Base-by-base conservation (phyloP, 2,113 vertebrate genomes). In the Phylloscopus trochilus region DNA sequence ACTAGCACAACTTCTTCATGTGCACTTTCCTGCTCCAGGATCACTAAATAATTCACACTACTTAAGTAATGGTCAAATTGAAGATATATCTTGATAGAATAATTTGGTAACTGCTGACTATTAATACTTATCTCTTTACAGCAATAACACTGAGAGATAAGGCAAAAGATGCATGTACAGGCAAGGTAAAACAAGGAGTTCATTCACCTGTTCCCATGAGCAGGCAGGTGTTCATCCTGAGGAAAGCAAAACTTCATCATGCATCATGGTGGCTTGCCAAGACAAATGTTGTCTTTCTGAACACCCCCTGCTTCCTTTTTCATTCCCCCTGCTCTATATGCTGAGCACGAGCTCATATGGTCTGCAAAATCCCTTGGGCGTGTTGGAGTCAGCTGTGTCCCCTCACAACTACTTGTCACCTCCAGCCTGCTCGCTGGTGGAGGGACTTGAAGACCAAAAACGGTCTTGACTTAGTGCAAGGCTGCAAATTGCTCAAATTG, bases 371-470 rank as follows among this genome's bases (percentile, higher is more conserved):
- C 8, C 27, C 22, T 35, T 70, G 41, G 35, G 10, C 27, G 28
- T 31, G 17, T 23, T 37, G 27, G 73, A 62, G 31, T 33, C 37
- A 33, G 49, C 35, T 37, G 33, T 44, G 49, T 64, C 7, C 13
- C 23, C 31, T 70, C 37, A 51, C 33, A 72, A 0, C 24, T 64
- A 23, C 27, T n/a, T 58, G 33, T 78, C 37, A 39, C 14, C 15
- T 49, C 28, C 1, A 2, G 20, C 33, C 27, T 72, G 16, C 58
- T 64, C 0, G 0, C 58, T 44, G 33, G 11, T 35, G 23, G 23
- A 44, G 22, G 35, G 20, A 12, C 5, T 13, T 60, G 24, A 41
- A 27, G 23, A 78, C 14, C 23, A 72, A 33, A 28, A 58, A 72
- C 44, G 43, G 23, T 44, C 44, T 51, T 62, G 11, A 43, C 21